phyloP scores from a whole-genome alignment of 1,140 invertebrate species.

The Pinna nobilis region DNA sequence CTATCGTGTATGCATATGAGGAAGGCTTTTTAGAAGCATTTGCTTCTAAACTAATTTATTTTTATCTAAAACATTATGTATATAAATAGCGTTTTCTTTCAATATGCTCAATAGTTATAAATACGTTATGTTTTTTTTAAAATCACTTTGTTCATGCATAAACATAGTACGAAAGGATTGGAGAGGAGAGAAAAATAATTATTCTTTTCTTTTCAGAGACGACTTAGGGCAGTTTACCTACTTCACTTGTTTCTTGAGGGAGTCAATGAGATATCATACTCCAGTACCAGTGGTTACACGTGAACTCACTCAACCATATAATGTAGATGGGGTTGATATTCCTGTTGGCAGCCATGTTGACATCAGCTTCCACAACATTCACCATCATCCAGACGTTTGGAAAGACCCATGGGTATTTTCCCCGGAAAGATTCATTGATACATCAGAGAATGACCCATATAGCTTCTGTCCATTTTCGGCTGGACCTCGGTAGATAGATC shows the following conservation, averaged over 20 bases:
- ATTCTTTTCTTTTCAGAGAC: constrained; percentile 45
- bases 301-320: constrained; percentile 80
- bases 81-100: not conserved
- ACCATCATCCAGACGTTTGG: constrained; percentile 53
- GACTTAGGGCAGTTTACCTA: constrained; percentile 65
- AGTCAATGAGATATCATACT: constrained; percentile 68
- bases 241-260: constrained; percentile 70
- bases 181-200: not conserved
- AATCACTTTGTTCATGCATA: not conserved
- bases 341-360: constrained; percentile 33
- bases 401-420: constrained; percentile 29
- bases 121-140: not conserved
- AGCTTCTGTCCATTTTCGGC: constrained; percentile 20
- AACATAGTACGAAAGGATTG: not conserved
- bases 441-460: constrained; percentile 4
- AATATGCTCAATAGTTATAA: not conserved
- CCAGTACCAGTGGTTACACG: constrained; percentile 83
- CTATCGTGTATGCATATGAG: no score
- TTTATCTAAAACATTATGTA: not conserved
- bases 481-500: constrained; percentile 2
- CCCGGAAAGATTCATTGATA: not conserved
- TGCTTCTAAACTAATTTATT: no score
- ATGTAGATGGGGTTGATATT: constrained; percentile 57
- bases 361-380: constrained; percentile 45
- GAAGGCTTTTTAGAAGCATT: no score